Percentiles rank a stretch among this genome's conserved stretches.
Evolutionary conservation across 2,888 invertebrate species (phyloP).

Genomic region (Prosopocoilus inquinatus): DNA sequence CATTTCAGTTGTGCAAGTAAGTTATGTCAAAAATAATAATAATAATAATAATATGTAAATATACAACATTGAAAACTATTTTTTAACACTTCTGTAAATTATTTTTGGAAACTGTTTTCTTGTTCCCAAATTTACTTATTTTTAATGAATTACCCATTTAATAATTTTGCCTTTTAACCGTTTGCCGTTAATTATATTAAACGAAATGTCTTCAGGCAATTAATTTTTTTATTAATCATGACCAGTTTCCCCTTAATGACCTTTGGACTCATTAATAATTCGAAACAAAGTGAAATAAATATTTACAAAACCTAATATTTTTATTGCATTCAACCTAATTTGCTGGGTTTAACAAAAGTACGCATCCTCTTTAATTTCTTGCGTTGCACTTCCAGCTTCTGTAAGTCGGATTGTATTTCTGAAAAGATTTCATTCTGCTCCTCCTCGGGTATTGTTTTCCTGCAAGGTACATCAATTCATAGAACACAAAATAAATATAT

Average conservation of each 20-base stretch:
- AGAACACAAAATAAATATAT: conserved; percentile 12
- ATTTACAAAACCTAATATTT: no score
- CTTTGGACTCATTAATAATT: conserved; percentile 1
- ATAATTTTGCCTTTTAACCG: no score
- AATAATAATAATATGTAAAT: no score
- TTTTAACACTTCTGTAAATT: no score
- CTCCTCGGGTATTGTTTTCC: conserved; percentile 81
- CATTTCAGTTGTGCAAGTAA: no score
- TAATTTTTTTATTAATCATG: no score
- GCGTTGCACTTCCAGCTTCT: conserved; percentile 66
- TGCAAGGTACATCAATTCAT: conserved; percentile 44
- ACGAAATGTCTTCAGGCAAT: no score
- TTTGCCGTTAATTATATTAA: no score
- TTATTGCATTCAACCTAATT: conserved; percentile 38
- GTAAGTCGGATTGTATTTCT: conserved; percentile 76
- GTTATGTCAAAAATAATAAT: no score
- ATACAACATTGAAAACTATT: no score
- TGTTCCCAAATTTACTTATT: background rate
- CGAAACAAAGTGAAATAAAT: background rate
- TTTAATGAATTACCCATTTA: conserved; percentile 6
- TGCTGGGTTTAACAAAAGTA: conserved; percentile 60
- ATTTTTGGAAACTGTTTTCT: background rate
- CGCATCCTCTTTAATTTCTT: conserved; percentile 62
- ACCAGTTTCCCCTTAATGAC: no score
- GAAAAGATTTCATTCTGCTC: conserved; percentile 83